These are phyloP conservation scores for Drosophila birchii DNA, from an alignment of 2,888 invertebrate species.

Conservation along the genomic window DNA sequence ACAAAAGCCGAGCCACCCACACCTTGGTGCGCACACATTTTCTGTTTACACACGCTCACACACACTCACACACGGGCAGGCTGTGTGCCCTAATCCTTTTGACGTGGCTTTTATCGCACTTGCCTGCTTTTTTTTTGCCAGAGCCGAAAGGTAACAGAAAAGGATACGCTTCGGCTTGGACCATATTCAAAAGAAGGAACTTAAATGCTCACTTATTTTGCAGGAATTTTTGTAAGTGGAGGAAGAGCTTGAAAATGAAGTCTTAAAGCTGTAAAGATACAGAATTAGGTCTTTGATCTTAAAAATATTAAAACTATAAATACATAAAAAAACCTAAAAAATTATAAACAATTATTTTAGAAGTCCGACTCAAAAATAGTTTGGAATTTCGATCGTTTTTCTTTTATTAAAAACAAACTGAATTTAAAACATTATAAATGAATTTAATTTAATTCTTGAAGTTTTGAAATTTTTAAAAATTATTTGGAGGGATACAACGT, in stretches of 20 bases:
- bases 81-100: slow-evolving; percentile 70
- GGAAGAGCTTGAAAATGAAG: too few species aligned
- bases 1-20: slow-evolving; percentile 76
- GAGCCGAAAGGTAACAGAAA: slow-evolving; percentile 31
- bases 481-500: too few species aligned
- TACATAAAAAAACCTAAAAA: neutral
- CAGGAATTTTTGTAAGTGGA: neutral
- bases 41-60: slow-evolving; percentile 33
- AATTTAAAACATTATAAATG: too few species aligned
- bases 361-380: neutral
- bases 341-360: neutral
- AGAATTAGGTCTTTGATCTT: neutral
- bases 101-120: slow-evolving; percentile 79
- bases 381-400: too few species aligned
- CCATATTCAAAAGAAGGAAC: neutral
- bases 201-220: slow-evolving; percentile 11
- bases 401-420: too few species aligned
- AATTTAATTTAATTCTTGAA: too few species aligned
- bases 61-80: slow-evolving; percentile 1
- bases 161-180: slow-evolving; percentile 11
- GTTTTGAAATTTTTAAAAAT: too few species aligned
- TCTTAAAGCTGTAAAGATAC: too few species aligned
- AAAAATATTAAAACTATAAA: neutral
- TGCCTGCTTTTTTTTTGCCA: slow-evolving; percentile 47
- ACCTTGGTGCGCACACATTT: slow-evolving; percentile 37